Evolutionary conservation across 2,888 invertebrate genomes (phyloP), one percentile per base, ranked within the genome.

Genomic region (Linyphia triangularis): DNA sequence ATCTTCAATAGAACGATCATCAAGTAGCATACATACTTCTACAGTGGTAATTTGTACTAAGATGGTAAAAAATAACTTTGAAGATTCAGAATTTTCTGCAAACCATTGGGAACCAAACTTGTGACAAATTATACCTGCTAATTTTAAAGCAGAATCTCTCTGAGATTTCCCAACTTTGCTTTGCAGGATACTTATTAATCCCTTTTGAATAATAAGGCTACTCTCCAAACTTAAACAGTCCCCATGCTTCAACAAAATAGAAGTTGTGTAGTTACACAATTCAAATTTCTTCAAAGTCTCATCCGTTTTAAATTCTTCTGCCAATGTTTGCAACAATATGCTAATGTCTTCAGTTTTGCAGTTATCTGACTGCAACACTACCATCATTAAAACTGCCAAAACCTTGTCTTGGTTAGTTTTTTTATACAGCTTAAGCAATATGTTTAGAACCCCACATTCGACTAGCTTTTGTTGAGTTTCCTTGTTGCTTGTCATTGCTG

Each of bases 1-100:
- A 91, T 96, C 95, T 92, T 96, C 96, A 91, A 97, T 94, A 6
- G 92, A 91, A 91, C 96, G 96, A 90, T 97, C 96, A 92, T 98
- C 98, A 90, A 98, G 94, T 91, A 97, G 96, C 97, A 98, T 98
- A 92, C 98, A 95, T 0, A 98, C 96, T 94, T 98, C 98, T 92
- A 98, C 96, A 73, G 97, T 97, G 91, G 96, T 96, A 84, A 98
- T 93, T 92, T 98, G 97, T 84, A 97, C 95, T 28, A 96, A 93
- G 13, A 98, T 93, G 24, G 97, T 93, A 92, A 97, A 96, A 92
- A 96, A 95, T 93, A 96, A 96, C 85, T 94, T 94, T 84, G 96
- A 96, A 91, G 95, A 94, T 90, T 91, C 79, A 85, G 82, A 13
- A 91, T 91, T 63, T 90, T 94, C 95, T 90, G 97, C 93, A 82